Evolutionary conservation across 2,113 vertebrate genomes (phyloP).

Genomic region (Gymnarchus niloticus): DNA sequence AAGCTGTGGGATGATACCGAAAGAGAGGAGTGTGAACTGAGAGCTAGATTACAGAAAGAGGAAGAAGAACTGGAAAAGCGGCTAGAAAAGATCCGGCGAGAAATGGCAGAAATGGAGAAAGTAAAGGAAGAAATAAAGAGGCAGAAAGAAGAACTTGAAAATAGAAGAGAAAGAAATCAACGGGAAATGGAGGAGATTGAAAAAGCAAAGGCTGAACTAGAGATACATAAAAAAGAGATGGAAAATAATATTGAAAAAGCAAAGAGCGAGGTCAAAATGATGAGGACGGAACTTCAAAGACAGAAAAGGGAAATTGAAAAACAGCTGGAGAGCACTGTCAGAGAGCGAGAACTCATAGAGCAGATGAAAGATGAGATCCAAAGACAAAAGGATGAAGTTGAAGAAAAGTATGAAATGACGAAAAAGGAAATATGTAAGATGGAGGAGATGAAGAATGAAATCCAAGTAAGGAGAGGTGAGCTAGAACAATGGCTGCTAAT

Average conservation of each 20-base stretch:
- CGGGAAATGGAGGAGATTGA: slow-evolving; percentile 21
- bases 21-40: slow-evolving; percentile 7
- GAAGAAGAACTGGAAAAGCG: slow-evolving; percentile 28
- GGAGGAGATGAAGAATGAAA: slow-evolving; percentile 21
- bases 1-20: slow-evolving; percentile 19
- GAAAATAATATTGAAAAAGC: slow-evolving; percentile 19
- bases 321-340: slow-evolving; percentile 20
- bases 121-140: slow-evolving; percentile 12
- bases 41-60: slow-evolving; percentile 7
- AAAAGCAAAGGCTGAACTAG: slow-evolving; percentile 26
- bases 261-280: slow-evolving; percentile 12
- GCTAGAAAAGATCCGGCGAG: slow-evolving; percentile 26
- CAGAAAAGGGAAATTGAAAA: slow-evolving; percentile 25
- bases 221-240: slow-evolving; percentile 18
- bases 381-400: slow-evolving; percentile 25
- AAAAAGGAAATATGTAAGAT: slow-evolving; percentile 20
- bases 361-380: slow-evolving; percentile 33
- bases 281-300: slow-evolving; percentile 26
- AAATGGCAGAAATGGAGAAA: slow-evolving; percentile 19
- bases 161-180: slow-evolving; percentile 9
- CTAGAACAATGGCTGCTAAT: slow-evolving; percentile 31
- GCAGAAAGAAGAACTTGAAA: slow-evolving; percentile 15
- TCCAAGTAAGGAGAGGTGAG: slow-evolving; percentile 13
- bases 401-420: slow-evolving; percentile 18
- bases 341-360: slow-evolving; percentile 23